Evolutionary conservation across 2,888 invertebrate genomes (phyloP), one percentile per base, ranked within the genome.

Genomic region (Drosophila kuntzei): DNA sequence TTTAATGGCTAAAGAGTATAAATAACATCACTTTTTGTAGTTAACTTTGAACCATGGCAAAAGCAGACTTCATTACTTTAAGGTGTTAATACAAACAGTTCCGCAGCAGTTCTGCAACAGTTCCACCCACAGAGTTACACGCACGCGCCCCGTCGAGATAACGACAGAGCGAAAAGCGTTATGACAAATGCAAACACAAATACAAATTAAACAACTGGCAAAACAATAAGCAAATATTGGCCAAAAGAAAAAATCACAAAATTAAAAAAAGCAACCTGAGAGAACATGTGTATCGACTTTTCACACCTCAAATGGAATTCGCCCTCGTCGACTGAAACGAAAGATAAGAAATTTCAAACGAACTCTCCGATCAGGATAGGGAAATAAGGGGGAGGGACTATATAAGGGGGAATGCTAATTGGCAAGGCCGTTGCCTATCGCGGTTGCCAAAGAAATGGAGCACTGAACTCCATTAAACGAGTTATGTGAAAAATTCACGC

Each of bases 341-440:
- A 74, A 80, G 76, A 71, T 71, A 70, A 66, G 60, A 58, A 58
- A 65, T 44, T 63, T 63, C 49, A 50, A 47, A 64, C 41, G 47
- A 61, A 71, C 54, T 57, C 25, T 65, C 32, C 32, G 29, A 7
- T 9, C 14, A n/a, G 1, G 22, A 2, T 11, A 32, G 20, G 32
- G n/a, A 20, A 32, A 11, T 5, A 8, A 16, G 25, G n/a, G 8
- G 36, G 7, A 2, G 11, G 18, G 32, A n/a, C 20, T 9, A 22
- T 2, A 25, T 25, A 20, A 47, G 47, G 54, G 67, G 76, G 74
- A 72, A 61, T 80, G 82, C 80, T 86, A 79, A 83, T 86, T 86
- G 66, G 74, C 84, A 83, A 83, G 82, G 82, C 58, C 82, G 87
- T 86, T 79, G 72, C 68, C 76, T 82, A 82, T 82, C 85, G 76